Evolutionary conservation across 2,113 vertebrate species (phyloP).

Genomic region (Festucalex cinctus): DNA sequence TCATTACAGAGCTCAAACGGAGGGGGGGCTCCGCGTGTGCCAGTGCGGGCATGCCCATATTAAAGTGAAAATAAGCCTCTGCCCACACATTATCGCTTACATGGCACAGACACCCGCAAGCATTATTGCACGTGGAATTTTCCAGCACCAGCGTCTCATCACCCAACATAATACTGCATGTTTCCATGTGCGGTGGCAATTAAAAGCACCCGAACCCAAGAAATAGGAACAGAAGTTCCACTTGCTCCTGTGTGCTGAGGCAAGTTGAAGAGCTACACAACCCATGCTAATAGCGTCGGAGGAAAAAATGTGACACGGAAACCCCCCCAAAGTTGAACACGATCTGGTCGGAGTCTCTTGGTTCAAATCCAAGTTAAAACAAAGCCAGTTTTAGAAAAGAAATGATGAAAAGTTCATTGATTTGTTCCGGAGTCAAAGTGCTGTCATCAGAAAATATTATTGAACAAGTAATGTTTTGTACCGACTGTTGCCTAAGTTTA

Average conservation of each 20-base stretch:
- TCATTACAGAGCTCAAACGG: conserved; percentile 67
- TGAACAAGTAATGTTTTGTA: neutral
- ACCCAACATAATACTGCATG: conserved; percentile 45
- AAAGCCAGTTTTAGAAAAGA: neutral
- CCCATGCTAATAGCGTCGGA: neutral
- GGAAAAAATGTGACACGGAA: neutral
- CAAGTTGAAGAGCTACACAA: conserved; percentile 2
- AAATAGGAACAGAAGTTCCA: conserved; percentile 58
- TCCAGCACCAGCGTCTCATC: conserved; percentile 67
- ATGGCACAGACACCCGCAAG: conserved; percentile 67
- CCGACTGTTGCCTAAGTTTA: too few species aligned
- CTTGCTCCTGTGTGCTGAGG: conserved; percentile 43
- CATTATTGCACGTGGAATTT: conserved; percentile 68
- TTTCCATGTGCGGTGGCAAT: conserved; percentile 67
- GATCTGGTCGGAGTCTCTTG: neutral
- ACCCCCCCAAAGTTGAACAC: neutral
- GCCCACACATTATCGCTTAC: conserved; percentile 71
- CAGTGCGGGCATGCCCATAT: conserved; percentile 64
- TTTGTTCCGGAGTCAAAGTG: neutral
- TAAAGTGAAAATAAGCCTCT: conserved; percentile 69
- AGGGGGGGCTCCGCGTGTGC: conserved; percentile 57
- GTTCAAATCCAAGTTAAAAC: neutral
- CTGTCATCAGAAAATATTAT: neutral
- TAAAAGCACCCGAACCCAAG: conserved; percentile 55
- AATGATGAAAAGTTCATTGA: neutral